Evolutionary conservation across 2,888 invertebrate genomes (phyloP), one percentile per base, ranked within the genome.

Genomic region (Sarcophaga caerulescens): DNA sequence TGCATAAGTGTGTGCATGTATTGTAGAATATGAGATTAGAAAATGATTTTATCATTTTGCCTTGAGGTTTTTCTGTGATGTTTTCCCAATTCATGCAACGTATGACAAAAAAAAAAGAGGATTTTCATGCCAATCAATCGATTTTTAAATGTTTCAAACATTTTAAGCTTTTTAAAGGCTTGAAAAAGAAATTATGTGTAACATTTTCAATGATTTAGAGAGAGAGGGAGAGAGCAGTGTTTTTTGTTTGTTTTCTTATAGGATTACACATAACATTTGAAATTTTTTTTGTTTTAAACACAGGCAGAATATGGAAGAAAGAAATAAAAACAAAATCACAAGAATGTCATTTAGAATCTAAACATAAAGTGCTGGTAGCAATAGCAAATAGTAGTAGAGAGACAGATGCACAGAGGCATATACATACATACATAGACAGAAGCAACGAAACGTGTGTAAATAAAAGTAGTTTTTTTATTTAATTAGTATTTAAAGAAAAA

Each of bases 401-500:
- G 35, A 57, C 21, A 69, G 10, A 35, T 1, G 2, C 35, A 35
- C 35, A 35, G 1, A 35, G 6, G 8, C 8, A 35, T 1, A 35
- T 1, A 8, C 35, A 35, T 35, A 35, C 0, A 35, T 1, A 8
- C 35, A 35, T 35, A 35, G 35, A 1, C 35, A 35, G 10, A 35
- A 2, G 2, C 35, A 35, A 35, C 35, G 2, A 17, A 47, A 59
- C 63, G 57, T 65, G 52, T 65, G 57, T n/a, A 75, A 52, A 81
- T 70, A 76, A 57, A 47, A 68, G 45, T 57, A 62, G n/a, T 66
- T 14, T 69, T 69, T 62, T 84, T 74, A 74, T 84, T 74, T 74
- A 74, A 74, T 79, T 84, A 79, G 57, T 52, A 62, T 45, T 19
- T 59, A 45, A 11, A 12, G 10, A 52, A 14, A 5, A 14, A 52